These are phyloP conservation scores for Rhizomys pruinosus DNA, from an alignment of 2,113 vertebrate genomes.

Conservation along the genomic window DNA sequence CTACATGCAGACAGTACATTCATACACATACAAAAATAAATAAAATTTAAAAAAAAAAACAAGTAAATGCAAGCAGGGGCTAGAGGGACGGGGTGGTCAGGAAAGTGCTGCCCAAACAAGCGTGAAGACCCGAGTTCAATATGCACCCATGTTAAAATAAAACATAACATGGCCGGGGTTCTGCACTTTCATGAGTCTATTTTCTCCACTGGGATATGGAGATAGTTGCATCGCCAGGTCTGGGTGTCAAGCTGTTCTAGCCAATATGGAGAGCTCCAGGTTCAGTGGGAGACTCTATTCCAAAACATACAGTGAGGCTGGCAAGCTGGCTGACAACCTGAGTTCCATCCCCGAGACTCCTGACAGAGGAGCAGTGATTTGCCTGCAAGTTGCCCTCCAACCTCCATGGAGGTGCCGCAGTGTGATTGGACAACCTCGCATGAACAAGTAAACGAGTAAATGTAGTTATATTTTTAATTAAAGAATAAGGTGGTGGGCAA, in stretches of 20 bases:
- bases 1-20: too few relatives aligned
- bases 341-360: too few relatives aligned
- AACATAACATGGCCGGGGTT: too few relatives aligned
- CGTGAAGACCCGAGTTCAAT: neutral
- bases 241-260: neutral
- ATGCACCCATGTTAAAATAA: neutral
- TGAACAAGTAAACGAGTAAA: neutral
- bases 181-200: neutral
- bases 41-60: too few relatives aligned
- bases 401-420: too few relatives aligned
- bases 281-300: neutral
- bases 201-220: neutral
- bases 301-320: neutral
- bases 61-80: too few relatives aligned
- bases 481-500: neutral
- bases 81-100: too few relatives aligned
- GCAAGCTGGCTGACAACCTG: neutral
- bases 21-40: too few relatives aligned
- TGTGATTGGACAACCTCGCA: too few relatives aligned
- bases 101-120: neutral
- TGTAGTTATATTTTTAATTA: neutral
- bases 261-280: neutral
- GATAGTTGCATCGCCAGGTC: neutral
- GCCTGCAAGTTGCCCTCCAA: too few relatives aligned
- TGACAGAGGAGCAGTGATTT: neutral